Conservation (phyloP, 2,113 vertebrate genomes). For the Dinomys branickii region DNA sequence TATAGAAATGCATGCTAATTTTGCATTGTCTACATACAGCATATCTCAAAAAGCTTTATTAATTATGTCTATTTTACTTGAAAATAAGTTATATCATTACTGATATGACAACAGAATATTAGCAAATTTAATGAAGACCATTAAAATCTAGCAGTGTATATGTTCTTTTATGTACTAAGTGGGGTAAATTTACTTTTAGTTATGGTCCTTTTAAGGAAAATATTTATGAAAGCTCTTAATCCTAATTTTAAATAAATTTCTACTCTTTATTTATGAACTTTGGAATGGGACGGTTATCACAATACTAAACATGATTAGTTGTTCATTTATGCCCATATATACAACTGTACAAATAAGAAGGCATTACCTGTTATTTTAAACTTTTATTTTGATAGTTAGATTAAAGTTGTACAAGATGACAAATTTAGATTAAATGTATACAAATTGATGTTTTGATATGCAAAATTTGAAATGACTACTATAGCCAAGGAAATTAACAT, state of each 20-base stretch:
- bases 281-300: background rate
- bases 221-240: background rate
- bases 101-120: constrained; percentile 62
- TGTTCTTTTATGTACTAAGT: background rate
- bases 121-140: constrained; percentile 2
- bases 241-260: background rate
- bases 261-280: background rate
- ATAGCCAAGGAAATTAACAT: background rate
- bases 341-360: background rate
- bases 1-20: constrained; percentile 50
- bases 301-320: background rate
- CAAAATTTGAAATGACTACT: background rate
- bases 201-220: constrained; percentile 3
- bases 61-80: constrained; percentile 63
- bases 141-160: background rate
- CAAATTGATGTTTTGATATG: background rate
- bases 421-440: background rate
- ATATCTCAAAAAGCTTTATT: constrained; percentile 58
- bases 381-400: background rate
- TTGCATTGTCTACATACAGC: constrained; percentile 31
- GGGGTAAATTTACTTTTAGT: background rate
- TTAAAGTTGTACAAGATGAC: too few relatives aligned
- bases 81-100: constrained; percentile 59
- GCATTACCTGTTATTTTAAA: background rate
- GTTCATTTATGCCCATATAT: background rate